phyloP scores from a whole-genome alignment of 2,113 vertebrate genomes.

The Felis chaus region DNA sequence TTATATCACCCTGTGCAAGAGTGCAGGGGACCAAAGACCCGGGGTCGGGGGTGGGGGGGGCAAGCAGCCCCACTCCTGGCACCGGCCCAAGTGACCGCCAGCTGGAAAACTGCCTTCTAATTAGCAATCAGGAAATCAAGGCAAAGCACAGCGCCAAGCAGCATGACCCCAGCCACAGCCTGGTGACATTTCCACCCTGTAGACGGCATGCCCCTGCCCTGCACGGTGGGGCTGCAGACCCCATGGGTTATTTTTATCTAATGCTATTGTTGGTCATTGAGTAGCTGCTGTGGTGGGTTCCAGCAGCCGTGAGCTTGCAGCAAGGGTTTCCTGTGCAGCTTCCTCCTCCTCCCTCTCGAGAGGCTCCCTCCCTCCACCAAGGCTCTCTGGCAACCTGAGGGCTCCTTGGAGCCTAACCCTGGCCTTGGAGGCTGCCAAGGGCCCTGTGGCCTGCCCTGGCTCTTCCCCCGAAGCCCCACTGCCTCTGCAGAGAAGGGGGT shows the following conservation, averaged over 20 bases:
- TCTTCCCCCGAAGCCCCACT: neutral
- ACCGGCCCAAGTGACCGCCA: neutral
- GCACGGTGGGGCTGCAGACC: neutral
- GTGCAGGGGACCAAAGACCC: neutral
- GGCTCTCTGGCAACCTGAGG: neutral
- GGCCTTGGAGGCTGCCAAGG: neutral
- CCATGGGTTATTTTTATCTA: conserved; percentile 82
- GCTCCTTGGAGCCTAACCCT: neutral
- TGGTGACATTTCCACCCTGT: conserved; percentile 57
- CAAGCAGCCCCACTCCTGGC: neutral
- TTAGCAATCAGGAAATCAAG: conserved; percentile 53
- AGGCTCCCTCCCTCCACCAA: neutral
- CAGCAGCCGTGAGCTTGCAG: conserved; percentile 40
- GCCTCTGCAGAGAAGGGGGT: neutral
- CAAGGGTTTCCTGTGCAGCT: conserved; percentile 81
- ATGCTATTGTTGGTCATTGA: conserved; percentile 72
- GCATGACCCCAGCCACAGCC: conserved; percentile 46
- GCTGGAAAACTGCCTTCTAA: neutral
- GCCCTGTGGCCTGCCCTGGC: neutral
- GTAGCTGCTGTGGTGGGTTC: conserved; percentile 63
- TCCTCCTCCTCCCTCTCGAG: conserved; percentile 47
- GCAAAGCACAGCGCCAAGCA: neutral
- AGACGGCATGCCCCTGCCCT: neutral
- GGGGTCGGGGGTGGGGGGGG: too few relatives aligned
- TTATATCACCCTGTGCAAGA: neutral